Conservation (phyloP, 2,113 vertebrate species). For the Dicrurus megarhynchus region DNA sequence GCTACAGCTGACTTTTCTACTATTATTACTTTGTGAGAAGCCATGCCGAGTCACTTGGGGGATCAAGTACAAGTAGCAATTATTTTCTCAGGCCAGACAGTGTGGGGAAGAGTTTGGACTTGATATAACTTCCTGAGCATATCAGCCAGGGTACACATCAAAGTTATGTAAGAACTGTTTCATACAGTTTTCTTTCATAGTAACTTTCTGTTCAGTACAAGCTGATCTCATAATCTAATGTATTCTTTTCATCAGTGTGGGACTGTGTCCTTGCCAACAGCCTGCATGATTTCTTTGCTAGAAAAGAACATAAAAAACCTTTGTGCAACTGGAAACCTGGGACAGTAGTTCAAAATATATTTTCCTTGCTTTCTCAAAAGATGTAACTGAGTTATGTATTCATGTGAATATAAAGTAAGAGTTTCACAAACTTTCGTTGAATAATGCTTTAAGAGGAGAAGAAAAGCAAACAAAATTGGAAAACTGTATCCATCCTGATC, state of each 20-base stretch:
- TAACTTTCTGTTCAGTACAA: slow-evolving; percentile 41
- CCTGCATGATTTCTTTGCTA: neutral
- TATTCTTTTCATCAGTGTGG: slow-evolving; percentile 11
- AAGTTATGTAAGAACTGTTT: neutral
- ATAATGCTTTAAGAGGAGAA: neutral
- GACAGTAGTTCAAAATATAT: neutral
- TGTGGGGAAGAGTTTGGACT: neutral
- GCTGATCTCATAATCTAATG: slow-evolving; percentile 11
- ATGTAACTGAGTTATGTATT: neutral
- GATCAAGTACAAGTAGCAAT: neutral
- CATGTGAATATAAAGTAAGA: neutral
- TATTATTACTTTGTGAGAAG: neutral
- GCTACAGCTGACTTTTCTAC: neutral
- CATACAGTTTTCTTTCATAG: neutral
- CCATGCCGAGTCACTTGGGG: neutral
- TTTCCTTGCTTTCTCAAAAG: neutral
- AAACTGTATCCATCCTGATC: neutral
- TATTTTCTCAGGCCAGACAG: neutral
- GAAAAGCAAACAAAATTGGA: neutral
- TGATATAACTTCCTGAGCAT: neutral
- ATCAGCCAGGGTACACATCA: neutral
- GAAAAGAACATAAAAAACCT: slow-evolving; percentile 7
- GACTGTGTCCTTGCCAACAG: neutral
- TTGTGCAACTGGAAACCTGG: neutral
- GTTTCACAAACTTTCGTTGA: neutral